Conservation (phyloP, 2,888 invertebrate genomes). For the Endotricha flammealis region DNA sequence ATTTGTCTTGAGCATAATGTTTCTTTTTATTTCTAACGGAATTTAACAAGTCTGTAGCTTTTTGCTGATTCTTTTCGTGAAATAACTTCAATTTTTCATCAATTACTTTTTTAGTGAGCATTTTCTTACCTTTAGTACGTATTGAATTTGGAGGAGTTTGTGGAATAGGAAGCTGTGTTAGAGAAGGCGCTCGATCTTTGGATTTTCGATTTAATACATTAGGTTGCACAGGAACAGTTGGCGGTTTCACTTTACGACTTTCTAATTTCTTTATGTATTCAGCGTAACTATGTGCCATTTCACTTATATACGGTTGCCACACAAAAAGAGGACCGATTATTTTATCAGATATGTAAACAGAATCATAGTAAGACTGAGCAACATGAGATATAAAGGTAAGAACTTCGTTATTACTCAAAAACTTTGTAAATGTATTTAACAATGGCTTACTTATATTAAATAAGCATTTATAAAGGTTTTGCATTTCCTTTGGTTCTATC, state of each 20-base stretch:
- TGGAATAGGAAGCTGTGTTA: constrained; percentile 23
- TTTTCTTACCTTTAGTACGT: constrained; percentile 35
- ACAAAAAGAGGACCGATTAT: constrained; percentile 67
- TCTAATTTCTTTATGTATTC: constrained; percentile 50
- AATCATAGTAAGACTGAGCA: constrained; percentile 68
- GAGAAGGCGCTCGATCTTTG: constrained; percentile 22
- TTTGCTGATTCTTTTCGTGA: constrained; percentile 56
- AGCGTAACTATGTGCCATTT: constrained; percentile 56
- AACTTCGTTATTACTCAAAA: constrained; percentile 63
- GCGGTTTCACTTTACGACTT: constrained; percentile 42
- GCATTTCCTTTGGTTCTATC: constrained; percentile 44
- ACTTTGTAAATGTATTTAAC: constrained; percentile 50
- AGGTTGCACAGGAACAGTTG: constrained; percentile 51
- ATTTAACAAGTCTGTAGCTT: constrained; percentile 44
- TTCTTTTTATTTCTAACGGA: constrained; percentile 43
- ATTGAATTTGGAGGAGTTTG: constrained; percentile 47
- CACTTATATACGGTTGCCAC: constrained; percentile 65
- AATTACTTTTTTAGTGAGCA: constrained; percentile 55
- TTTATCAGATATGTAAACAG: constrained; percentile 65
- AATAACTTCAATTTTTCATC: constrained; percentile 50
- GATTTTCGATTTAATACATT: constrained; percentile 50
- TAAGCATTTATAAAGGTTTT: constrained; percentile 55
- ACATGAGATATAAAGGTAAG: constrained; percentile 61
- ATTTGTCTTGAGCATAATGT: constrained; percentile 47
- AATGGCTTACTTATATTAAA: constrained; percentile 62